Conservation (phyloP, 2,888 invertebrate genomes). For the Tuta absoluta region DNA sequence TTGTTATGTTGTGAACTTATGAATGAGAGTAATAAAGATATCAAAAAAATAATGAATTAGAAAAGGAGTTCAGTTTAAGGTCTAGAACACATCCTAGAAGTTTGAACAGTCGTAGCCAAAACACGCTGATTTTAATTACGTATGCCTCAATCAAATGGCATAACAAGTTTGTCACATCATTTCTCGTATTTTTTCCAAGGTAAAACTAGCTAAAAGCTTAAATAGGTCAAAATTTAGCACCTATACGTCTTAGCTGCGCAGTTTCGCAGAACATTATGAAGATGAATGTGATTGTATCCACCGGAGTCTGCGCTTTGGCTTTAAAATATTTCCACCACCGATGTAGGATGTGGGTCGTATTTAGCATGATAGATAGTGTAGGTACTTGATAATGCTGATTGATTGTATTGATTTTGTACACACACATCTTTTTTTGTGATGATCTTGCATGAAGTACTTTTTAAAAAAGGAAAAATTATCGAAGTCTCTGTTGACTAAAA, state of each 20-base stretch:
- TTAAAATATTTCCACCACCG: background rate
- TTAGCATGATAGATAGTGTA: constrained; percentile 7
- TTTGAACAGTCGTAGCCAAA: too few relatives aligned
- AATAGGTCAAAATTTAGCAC: background rate
- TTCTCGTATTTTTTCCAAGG: background rate
- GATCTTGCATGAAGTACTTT: too few relatives aligned
- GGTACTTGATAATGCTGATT: constrained; percentile 8
- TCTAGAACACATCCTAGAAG: too few relatives aligned
- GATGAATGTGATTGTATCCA: constrained; percentile 16
- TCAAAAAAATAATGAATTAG: too few relatives aligned
- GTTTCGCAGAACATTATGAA: constrained; percentile 9
- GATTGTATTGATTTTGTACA: background rate
- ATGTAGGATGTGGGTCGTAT: background rate
- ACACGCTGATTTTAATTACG: too few relatives aligned
- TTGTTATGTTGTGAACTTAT: too few relatives aligned
- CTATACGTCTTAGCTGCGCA: constrained; percentile 11
- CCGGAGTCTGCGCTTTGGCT: background rate
- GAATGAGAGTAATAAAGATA: too few relatives aligned
- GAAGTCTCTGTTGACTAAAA: too few relatives aligned
- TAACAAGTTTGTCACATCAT: background rate
- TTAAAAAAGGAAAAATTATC: too few relatives aligned
- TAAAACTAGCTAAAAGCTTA: constrained; percentile 13
- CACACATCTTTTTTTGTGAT: too few relatives aligned
- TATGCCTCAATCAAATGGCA: too few relatives aligned
- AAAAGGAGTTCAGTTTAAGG: too few relatives aligned